Percentiles rank a stretch among this genome's conserved stretches.
Evolutionary conservation across 2,888 invertebrate species (phyloP).

Genomic region (Cabera pusaria): DNA sequence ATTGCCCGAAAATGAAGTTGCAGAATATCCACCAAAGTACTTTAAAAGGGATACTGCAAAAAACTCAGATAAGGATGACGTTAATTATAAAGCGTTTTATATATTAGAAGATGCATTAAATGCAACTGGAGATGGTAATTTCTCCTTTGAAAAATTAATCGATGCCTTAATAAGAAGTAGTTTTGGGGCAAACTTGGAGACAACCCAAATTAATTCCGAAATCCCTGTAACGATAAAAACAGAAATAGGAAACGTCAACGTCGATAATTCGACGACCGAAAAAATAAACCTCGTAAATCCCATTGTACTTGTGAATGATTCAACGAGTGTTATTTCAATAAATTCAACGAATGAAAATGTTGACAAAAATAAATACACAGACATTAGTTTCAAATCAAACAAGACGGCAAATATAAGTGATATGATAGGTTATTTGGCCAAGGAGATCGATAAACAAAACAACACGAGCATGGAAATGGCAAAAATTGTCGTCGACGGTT

Average conservation of each 20-base stretch:
- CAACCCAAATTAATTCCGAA: conserved; percentile 14
- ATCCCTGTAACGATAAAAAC: conserved; percentile 1
- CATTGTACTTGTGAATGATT: no score
- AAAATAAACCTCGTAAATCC: no score
- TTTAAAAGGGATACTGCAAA: conserved; percentile 56
- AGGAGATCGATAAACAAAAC: conserved; percentile 58
- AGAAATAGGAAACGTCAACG: conserved; percentile 17
- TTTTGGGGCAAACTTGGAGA: conserved; percentile 37
- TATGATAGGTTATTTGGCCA: conserved; percentile 51
- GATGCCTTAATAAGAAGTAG: conserved; percentile 55
- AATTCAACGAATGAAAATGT: conserved; percentile 42
- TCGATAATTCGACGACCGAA: no score
- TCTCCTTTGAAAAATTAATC: conserved; percentile 57
- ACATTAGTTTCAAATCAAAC: conserved; percentile 23
- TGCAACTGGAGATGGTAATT: conserved; percentile 34
- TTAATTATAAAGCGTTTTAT: conserved; percentile 37
- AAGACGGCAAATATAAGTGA: conserved; percentile 39
- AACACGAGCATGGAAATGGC: conserved; percentile 56
- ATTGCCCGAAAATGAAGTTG: conserved; percentile 29
- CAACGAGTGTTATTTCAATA: conserved; percentile 31
- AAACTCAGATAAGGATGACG: conserved; percentile 33
- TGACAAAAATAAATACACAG: conserved; percentile 40
- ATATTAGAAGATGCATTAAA: conserved; percentile 40
- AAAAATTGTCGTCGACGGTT: conserved; percentile 34
- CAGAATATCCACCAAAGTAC: conserved; percentile 42